Base-by-base conservation (phyloP, 2,797 vertebrate genomes). In the Characodon lateralis region DNA sequence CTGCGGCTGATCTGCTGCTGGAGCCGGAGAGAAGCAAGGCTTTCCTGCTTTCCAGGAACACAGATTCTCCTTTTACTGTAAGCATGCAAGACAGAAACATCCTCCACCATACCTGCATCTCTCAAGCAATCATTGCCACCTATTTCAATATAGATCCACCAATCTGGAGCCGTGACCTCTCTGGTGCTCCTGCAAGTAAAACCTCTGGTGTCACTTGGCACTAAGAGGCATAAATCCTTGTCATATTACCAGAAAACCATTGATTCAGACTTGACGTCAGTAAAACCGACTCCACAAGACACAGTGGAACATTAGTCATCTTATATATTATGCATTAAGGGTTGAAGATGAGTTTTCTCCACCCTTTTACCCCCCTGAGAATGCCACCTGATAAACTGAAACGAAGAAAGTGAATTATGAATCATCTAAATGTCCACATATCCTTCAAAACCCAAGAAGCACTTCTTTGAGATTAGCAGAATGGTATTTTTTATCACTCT, bases 241-340 rank as follows among this genome's bases (percentile, higher is more conserved):
- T 96, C 94, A 85, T 95, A 94, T 97, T 96, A 96, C 95, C 92
- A 93, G 80, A 95, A 96, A 93, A 92, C 85, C 95, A 97, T 98
- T 95, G 97, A 97, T 97, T 96, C 95, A 83, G 95, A 93, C 93
- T 95, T 91, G 83, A 65, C 88, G 89, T 88, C 94, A 94, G 95
- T 96, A 94, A 96, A 96, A 95, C 95, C 93, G 96, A 95, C 95
- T 96, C 95, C 95, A 94, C 92, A 96, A 95, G 93, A 94, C 91
- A 72, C 70, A 82, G 86, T 90, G 94, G 90, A 88, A 65, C 95
- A 97, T 96, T 96, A 96, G 93, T 97, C 95, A 94, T 94, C 93
- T 97, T 95, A 98, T 98, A 96, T 96, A 97, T 98, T 97, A 98
- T 97, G 96, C 95, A 98, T 97, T 94, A 95, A 94, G 92, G 35